phyloP scores from a whole-genome alignment of 30 jellyfish, hydroid and myxozoan genomes.

The Chrysaora quinquecirrha region DNA sequence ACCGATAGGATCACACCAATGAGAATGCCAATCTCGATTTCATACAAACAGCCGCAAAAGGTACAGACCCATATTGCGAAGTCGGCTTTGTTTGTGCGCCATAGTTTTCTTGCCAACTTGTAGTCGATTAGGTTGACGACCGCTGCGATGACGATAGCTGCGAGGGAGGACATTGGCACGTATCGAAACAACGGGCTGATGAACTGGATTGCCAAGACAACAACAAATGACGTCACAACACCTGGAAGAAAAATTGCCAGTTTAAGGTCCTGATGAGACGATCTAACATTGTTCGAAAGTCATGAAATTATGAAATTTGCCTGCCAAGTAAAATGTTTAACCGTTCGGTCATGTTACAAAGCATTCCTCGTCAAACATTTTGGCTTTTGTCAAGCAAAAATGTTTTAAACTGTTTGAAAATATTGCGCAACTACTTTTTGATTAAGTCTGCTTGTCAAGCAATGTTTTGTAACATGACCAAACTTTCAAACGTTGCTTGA shows the following conservation, averaged over 20 bases:
- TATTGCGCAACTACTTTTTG: no score
- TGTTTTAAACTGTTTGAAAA: no score
- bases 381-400: no score
- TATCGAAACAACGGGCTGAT: conserved; percentile 76
- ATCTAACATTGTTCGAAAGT: no score
- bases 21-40: conserved; percentile 79
- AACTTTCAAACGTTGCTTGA: no score
- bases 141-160: conserved; percentile 87
- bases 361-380: no score
- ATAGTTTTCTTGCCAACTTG: conserved; percentile 54
- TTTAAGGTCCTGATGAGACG: not conserved
- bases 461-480: no score
- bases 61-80: conserved; percentile 50
- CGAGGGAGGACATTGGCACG: conserved; percentile 77
- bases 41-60: conserved; percentile 75
- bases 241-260: conserved; percentile 19
- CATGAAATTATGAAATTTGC: no score
- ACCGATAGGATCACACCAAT: conserved; percentile 58
- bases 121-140: conserved; percentile 70
- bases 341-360: no score
- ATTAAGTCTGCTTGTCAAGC: no score
- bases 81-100: conserved; percentile 68
- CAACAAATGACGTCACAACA: conserved; percentile 62
- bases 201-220: conserved; percentile 72
- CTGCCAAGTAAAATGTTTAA: no score